phyloP scores from a whole-genome alignment of 2,797 vertebrate species.

The Ibycter americanus region DNA sequence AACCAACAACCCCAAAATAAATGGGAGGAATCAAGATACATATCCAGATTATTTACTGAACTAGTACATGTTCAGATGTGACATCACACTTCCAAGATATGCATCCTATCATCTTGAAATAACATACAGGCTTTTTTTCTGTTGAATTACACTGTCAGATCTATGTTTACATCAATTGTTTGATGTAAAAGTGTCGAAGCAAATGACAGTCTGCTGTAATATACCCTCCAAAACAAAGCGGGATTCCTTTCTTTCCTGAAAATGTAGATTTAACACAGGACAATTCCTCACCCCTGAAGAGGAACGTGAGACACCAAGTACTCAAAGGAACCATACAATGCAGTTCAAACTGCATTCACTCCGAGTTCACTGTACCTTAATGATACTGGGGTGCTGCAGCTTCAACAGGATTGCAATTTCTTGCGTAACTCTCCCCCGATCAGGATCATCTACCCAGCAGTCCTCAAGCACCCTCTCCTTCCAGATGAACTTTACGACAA shows the following conservation, averaged over 20 bases:
- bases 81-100: neutral
- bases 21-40: neutral
- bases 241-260: neutral
- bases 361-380: conserved; percentile 78
- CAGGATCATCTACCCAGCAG: conserved; percentile 90
- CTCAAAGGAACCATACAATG: neutral
- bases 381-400: conserved; percentile 88
- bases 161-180: neutral
- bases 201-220: neutral
- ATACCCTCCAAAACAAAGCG: neutral
- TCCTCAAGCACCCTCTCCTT: conserved; percentile 89
- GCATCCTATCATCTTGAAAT: neutral
- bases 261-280: neutral
- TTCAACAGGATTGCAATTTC: conserved; percentile 90
- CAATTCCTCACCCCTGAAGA: neutral
- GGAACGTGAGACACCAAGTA: neutral
- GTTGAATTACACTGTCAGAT: neutral
- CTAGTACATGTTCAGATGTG: neutral
- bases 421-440: conserved; percentile 87
- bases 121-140: neutral
- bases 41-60: neutral
- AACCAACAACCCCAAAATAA: neutral
- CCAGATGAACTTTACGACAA: conserved; percentile 94
- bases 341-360: neutral
- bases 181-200: neutral